Base-by-base conservation (phyloP, 1,140 invertebrate genomes). In the Drosophila mayri region DNA sequence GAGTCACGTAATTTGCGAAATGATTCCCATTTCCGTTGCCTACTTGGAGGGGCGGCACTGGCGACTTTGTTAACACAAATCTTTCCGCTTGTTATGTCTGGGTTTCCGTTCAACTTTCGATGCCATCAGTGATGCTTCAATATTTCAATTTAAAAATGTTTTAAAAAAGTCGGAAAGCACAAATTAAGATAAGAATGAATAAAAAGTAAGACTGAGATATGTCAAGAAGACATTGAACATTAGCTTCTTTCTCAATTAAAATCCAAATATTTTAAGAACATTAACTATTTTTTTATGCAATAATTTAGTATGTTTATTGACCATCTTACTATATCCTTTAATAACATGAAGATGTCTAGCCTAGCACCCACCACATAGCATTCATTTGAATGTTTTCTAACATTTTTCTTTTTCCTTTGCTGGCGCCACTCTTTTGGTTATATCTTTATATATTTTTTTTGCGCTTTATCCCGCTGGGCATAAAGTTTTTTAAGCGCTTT, bases 71-170 rank as follows among this genome's bases (percentile, higher is more conserved):
- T 87, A 82, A 81, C 72, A 78, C 76, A 84, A 88, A 88, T 88
- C 85, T 88, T 90, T 88, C 85, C 85, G 85, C 85, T 88, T 88
- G 85, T 90, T 88, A 88, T 90, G 77, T 55, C 50, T 75, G 46
- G 80, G 77, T 75, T 88, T 88, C 80, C 85, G 72, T 58, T 80
- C 40, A 80, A 81, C 85, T 84, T 87, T 84, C 30, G 47, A 55
- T 28, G 40, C n/a, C 3, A 16, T 30, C 52, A 70, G 38, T 38
- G 66, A 28, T 67, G 66, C 38, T 55, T 38, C 37, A n/a, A 43
- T 25, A 28, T 30, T 18, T 52, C 32, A 22, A 52, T 61, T 61
- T 50, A 47, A 43, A 72, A 30, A 10, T 20, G 2, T 49, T 55
- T 11, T 11, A 22, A n/a, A 55, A 4, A 10, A 9, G 2, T 32